phyloP scores from a whole-genome alignment of 2,113 vertebrate species.

The Ammodytes dubius region DNA sequence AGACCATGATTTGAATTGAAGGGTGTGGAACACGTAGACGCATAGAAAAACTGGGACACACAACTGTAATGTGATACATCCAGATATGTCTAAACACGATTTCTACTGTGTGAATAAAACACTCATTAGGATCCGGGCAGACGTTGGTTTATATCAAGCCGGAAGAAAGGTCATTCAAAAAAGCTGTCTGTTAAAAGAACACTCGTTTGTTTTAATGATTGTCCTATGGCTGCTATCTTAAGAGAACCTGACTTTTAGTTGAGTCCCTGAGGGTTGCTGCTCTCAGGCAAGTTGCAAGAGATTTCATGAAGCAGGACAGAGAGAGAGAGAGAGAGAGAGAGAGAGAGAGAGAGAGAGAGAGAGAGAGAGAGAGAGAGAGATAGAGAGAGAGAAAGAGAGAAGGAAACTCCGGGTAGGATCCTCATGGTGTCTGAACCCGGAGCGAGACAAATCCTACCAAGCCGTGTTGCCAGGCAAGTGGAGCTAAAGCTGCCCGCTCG shows the following conservation, averaged over 20 bases:
- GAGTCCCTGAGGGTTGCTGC: slow-evolving; percentile 62
- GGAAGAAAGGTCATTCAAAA: slow-evolving; percentile 61
- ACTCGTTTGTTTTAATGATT: no score
- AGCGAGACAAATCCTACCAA: slow-evolving; percentile 8
- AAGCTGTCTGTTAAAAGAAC: slow-evolving; percentile 67
- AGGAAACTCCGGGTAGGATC: slow-evolving; percentile 65
- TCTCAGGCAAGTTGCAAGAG: slow-evolving; percentile 60
- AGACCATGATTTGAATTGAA: not conserved
- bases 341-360: no score
- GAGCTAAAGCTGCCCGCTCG: slow-evolving; percentile 62
- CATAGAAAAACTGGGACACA: slow-evolving; percentile 28
- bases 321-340: slow-evolving; percentile 47
- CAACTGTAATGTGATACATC: slow-evolving; percentile 38
- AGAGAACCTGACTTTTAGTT: slow-evolving; percentile 69
- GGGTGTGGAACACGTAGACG: slow-evolving; percentile 1
- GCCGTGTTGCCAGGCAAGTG: slow-evolving; percentile 75
- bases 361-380: no score
- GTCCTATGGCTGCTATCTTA: slow-evolving; percentile 51
- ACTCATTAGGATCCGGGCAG: slow-evolving; percentile 35
- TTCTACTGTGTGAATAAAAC: slow-evolving; percentile 54
- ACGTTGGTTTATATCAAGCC: slow-evolving; percentile 62
- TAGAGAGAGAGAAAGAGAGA: not conserved
- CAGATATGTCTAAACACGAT: slow-evolving; percentile 58
- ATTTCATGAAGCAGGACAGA: slow-evolving; percentile 44
- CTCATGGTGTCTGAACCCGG: not conserved